Base-by-base conservation (phyloP, 2,113 vertebrate genomes). In the Daphoenositta chrysoptera region DNA sequence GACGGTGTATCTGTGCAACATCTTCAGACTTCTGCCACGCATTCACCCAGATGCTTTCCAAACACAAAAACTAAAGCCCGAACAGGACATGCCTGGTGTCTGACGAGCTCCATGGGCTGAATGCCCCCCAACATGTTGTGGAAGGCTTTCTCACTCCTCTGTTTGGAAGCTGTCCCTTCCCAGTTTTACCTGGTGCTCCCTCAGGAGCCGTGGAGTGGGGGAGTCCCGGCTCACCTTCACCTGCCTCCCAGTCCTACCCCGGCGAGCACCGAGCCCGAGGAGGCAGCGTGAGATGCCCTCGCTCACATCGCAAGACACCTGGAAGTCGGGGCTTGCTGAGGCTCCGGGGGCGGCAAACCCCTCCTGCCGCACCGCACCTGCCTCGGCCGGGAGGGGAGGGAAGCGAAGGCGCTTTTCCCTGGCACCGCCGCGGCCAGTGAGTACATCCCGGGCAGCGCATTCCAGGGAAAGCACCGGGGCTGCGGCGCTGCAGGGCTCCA, bases 41-140 rank as follows among this genome's bases (percentile, higher is more conserved):
- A 50, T 40, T 70, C 53, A 60, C 35, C 3, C 61, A 22, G 27
- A 9, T 35, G 30, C 39, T 68, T 84, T 65, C 60, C 26, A 44
- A 63, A 78, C 30, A 19, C 60, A 42, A 26, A 22, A 53, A 18
- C 16, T 33, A 45, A 56, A 79, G 16, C 39, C 44, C 13, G 9
- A 64, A 19, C 11, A 28, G n/a, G 19, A 7, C 0, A 0, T 6
- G 23, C 47, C 42, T 30, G 5, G 33, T 4, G 2, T 13, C 47
- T 1, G 4, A 26, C 3, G 30, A 79, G 9, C 23, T 61, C 47
- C 39, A 2, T 0, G 11, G 19, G 18, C 27, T 37, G 18, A 27
- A 28, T 0, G 1, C 6, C 9, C 19, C 18, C 5, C 50, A 30
- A 7, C 10, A 7, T 1, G 1, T 0, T 3, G 3, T 3, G 37